Evolutionary conservation across 2,888 invertebrate species (phyloP).

Genomic region (Sphecodes monilicornis): DNA sequence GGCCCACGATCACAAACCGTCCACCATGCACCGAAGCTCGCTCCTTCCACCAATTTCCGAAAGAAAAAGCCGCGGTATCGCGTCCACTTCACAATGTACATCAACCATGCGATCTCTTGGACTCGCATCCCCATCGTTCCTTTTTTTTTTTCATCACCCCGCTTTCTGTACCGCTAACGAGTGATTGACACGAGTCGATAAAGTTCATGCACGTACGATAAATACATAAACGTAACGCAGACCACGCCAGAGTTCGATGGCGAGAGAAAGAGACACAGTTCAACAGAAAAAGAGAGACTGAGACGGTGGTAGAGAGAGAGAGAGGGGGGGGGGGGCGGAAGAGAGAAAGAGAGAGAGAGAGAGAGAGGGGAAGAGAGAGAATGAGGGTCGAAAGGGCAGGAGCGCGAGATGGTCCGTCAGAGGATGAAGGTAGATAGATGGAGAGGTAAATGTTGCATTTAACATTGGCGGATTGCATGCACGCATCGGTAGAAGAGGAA

Average conservation of each 20-base stretch:
- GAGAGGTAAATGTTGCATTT: constrained; percentile 80
- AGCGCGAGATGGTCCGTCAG: constrained; percentile 43
- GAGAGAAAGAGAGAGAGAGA: constrained; percentile 7
- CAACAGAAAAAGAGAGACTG: background rate
- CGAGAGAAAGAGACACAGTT: constrained; percentile 15
- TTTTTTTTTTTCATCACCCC: constrained; percentile 40
- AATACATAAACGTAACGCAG: constrained; percentile 69
- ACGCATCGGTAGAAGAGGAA: constrained; percentile 63
- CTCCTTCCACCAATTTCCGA: background rate
- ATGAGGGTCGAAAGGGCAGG: constrained; percentile 20
- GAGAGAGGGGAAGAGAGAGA: background rate
- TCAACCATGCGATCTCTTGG: constrained; percentile 49
- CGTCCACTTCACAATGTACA: constrained; percentile 43
- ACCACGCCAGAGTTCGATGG: constrained; percentile 30
- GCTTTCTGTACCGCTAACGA: constrained; percentile 34
- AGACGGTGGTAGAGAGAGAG: background rate
- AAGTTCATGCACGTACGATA: constrained; percentile 77
- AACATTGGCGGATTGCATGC: constrained; percentile 78
- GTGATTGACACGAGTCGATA: constrained; percentile 81
- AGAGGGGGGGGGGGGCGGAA: too few relatives aligned
- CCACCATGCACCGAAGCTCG: background rate
- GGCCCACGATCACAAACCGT: background rate
- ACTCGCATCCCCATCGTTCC: constrained; percentile 38
- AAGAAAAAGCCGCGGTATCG: constrained; percentile 14
- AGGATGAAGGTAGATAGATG: constrained; percentile 61